Evolutionary conservation across 2,888 invertebrate genomes (phyloP), one percentile per base, ranked within the genome.

Genomic region (Gari tellinella): DNA sequence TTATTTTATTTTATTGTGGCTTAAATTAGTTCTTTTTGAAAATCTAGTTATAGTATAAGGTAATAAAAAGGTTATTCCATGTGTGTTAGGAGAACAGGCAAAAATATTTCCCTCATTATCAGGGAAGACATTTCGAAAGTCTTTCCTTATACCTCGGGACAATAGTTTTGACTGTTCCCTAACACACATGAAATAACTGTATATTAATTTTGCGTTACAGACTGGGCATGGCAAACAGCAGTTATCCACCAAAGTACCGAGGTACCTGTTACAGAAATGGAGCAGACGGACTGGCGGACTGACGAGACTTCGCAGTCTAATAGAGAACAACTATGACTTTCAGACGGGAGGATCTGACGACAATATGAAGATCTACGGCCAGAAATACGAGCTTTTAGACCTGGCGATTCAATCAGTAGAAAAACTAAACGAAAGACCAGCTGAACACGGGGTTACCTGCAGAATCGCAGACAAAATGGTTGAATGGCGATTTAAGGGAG

Each of bases 201-300:
- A 5, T 5, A 17, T 8, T 15, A 43, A 17, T 43, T 43, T 43
- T 7, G 7, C 19, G 15, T 40, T 41, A 14, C 40, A 55, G 55
- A 4, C 19, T 38, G 17, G 17, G 14, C 1, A n/a, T 25, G 21
- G 15, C 21, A 46, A 26, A 62, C 55, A 38, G 4, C 72, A 65
- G n/a, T 19, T 45, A 14, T 56, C 65, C 0, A 41, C 38, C 8
- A 65, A 55, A 41, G 48, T 72, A 23, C 72, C 72, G 15, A 65
- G 61, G 26, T 72, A 56, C 41, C 25, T 72, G 25, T 38, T 72
- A 17, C 57, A 72, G 40, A 65, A 62, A 45, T 72, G 72, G 72
- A 48, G 31, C 56, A 48, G 51, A 38, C 21, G 31, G 25, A 60
- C 61, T 12, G 65, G 72, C 15, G 72, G 72, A 7, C 31, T 61